A percentile compares a stretch with the other conserved stretches of the same genome.
These are phyloP conservation scores for Pomatorhinus ruficollis DNA, from an alignment of 2,113 vertebrate genomes.

Conservation along the genomic window DNA sequence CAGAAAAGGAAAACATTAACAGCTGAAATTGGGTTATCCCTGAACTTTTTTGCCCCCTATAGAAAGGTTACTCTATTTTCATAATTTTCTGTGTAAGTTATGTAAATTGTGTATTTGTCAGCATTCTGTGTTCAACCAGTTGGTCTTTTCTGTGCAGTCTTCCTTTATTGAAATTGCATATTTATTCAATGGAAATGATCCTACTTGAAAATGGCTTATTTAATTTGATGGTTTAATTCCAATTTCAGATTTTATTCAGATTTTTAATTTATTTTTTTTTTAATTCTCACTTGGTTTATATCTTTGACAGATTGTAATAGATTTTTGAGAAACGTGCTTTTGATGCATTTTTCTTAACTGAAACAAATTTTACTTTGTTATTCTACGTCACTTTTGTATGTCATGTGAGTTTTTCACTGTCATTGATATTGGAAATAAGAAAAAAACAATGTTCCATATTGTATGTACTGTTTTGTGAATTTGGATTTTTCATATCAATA, in stretches of 20 bases:
- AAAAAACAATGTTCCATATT: not conserved
- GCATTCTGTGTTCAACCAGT: not conserved
- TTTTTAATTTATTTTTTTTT: not conserved
- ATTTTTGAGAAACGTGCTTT: not conserved
- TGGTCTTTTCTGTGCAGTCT: not conserved
- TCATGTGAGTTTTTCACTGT: not conserved
- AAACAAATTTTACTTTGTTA: not conserved
- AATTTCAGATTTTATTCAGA: not conserved
- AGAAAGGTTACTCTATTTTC: not conserved
- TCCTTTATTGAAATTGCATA: not conserved
- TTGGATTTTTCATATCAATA: not conserved
- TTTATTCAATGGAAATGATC: not conserved
- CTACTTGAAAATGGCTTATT: not conserved
- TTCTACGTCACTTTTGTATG: not conserved
- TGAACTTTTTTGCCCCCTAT: not conserved
- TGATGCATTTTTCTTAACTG: not conserved
- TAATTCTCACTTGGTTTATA: not conserved
- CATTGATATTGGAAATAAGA: not conserved
- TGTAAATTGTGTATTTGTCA: not conserved
- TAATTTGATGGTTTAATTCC: not conserved
- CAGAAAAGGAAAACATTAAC: not conserved
- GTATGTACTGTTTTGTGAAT: not conserved
- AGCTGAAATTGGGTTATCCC: not conserved
- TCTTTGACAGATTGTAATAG: not conserved
- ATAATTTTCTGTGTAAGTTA: not conserved